phyloP scores from a whole-genome alignment of 2,888 invertebrate species.

The Chaitophorus viminalis region DNA sequence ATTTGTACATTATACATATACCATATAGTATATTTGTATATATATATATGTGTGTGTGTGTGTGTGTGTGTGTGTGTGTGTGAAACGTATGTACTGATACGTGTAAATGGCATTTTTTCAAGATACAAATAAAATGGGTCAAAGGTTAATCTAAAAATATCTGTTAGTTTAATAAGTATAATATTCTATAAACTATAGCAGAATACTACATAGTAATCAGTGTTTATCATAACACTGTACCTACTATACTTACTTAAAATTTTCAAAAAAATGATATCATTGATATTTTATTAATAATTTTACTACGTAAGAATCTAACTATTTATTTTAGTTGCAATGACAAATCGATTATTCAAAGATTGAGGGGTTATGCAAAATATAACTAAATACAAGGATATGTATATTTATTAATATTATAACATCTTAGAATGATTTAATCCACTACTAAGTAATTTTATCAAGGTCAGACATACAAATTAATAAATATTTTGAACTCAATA shows the following conservation, averaged over 20 bases:
- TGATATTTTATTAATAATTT: too few relatives aligned
- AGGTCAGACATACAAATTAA: neutral
- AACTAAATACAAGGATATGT: too few relatives aligned
- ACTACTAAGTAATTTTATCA: neutral
- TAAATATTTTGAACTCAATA: neutral
- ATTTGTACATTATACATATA: too few relatives aligned
- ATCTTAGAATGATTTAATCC: neutral
- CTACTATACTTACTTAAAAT: neutral
- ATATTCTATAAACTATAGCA: neutral
- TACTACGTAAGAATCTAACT: too few relatives aligned
- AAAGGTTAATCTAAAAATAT: constrained; percentile 34
- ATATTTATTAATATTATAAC: too few relatives aligned
- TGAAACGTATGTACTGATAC: neutral
- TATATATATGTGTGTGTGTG: too few relatives aligned
- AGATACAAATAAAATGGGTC: constrained; percentile 33
- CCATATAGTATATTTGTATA: too few relatives aligned
- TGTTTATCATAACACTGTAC: neutral
- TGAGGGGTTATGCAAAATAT: too few relatives aligned
- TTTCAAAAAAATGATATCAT: too few relatives aligned
- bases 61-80: neutral
- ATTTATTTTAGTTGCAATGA: too few relatives aligned
- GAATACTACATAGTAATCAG: constrained; percentile 6
- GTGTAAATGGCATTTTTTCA: constrained; percentile 15
- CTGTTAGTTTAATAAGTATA: neutral
- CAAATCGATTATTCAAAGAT: too few relatives aligned